These are phyloP conservation scores for Schrankia costaestrigalis DNA, from an alignment of 2,888 invertebrate species.

Conservation along the genomic window DNA sequence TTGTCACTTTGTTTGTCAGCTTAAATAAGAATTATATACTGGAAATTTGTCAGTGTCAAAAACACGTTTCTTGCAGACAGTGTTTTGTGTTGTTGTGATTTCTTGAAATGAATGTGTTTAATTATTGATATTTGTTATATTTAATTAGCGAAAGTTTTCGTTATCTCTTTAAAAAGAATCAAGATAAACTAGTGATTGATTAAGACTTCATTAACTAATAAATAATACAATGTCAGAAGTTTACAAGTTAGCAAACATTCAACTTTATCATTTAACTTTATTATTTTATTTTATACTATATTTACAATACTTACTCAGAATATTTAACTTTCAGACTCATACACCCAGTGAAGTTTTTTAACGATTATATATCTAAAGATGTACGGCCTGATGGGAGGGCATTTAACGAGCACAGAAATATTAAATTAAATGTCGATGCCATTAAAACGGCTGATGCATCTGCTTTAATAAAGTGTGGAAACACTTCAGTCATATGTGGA, in stretches of 20 bases:
- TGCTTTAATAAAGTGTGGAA: constrained; percentile 88
- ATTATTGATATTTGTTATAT: too few relatives aligned
- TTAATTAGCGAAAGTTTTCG: too few relatives aligned
- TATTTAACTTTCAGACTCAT: constrained; percentile 78
- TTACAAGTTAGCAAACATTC: constrained; percentile 62
- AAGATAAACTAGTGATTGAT: too few relatives aligned
- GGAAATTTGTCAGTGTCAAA: too few relatives aligned
- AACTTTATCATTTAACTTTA: neutral
- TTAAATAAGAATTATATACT: too few relatives aligned
- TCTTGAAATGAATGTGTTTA: too few relatives aligned
- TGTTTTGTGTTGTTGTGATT: too few relatives aligned
- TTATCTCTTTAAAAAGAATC: too few relatives aligned
- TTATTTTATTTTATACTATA: too few relatives aligned
- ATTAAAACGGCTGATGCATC: constrained; percentile 85
- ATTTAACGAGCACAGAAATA: constrained; percentile 85
- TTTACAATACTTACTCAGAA: neutral
- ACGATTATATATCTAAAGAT: constrained; percentile 85
- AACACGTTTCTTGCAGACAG: too few relatives aligned
- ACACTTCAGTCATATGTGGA: constrained; percentile 91
- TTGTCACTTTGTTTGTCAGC: too few relatives aligned
- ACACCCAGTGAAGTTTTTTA: constrained; percentile 88
- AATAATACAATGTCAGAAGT: constrained; percentile 53
- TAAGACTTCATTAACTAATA: neutral
- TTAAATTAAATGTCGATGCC: constrained; percentile 64
- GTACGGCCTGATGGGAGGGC: constrained; percentile 89